Evolutionary conservation across 2,797 vertebrate genomes (phyloP), one percentile per base, ranked within the genome.

Genomic region (Rhabdomys pumilio): DNA sequence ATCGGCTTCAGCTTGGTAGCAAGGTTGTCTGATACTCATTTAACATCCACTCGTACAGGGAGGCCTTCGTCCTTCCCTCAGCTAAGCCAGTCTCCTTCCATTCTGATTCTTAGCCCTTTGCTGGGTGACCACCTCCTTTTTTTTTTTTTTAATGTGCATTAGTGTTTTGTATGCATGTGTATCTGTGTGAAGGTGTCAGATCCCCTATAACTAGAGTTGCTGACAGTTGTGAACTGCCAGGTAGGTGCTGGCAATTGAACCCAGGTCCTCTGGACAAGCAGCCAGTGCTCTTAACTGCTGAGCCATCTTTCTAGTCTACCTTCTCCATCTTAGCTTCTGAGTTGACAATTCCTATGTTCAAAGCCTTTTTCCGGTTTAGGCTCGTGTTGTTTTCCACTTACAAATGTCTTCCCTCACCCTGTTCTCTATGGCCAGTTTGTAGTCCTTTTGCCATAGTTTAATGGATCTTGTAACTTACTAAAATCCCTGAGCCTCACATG

Each of bases 401-500:
- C 41, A 76, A 93, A 84, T 83, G 5, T 41, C 73, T 90, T 50
- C n/a, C 9, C 10, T 79, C 13, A 65, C 93, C 76, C 72, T 29
- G 8, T 61, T 83, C 24, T 61, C 55, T 15, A 41, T 15, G 53
- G 34, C 55, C n/a, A 38, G 34, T 57, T 81, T 81, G 20, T 59
- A 82, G 55, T 59, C 22, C 80, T 94, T 19, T 89, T 92, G 82
- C 65, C 19, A 61, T 94, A 57, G 80, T 24, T 79, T 19, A 76
- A 73, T 57, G 61, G 92, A 13, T 67, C 69, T 87, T 94, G 13
- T 75, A 94, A 94, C 50, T 93, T 94, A 47, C 50, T 57, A 89
- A 63, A 85, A 89, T 59, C 77, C 91, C 47, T 69, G 55, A 89
- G 38, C 67, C 82, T 82, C 82, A n/a, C 4, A 26, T 44, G 59